Conservation (phyloP, 2,113 vertebrate species). For the Trogon surrucura region DNA sequence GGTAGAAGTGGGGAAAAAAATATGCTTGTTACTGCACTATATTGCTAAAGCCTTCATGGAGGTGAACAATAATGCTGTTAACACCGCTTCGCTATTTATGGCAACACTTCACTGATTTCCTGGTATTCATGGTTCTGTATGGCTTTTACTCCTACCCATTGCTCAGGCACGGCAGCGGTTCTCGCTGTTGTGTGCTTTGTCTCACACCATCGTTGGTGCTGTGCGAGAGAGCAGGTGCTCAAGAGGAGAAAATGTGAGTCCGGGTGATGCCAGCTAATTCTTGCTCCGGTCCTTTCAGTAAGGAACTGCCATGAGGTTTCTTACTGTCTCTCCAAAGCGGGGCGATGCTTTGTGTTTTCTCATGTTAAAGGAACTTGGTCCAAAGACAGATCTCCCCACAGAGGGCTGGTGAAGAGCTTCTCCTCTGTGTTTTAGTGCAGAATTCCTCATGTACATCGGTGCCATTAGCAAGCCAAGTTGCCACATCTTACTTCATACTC, state of each 20-base stretch:
- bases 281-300: neutral
- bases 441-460: neutral
- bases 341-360: neutral
- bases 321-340: neutral
- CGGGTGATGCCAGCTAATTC: neutral
- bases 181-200: neutral
- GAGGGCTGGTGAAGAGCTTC: neutral
- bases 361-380: neutral
- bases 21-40: neutral
- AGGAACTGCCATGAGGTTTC: neutral
- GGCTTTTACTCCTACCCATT: neutral
- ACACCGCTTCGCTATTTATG: neutral
- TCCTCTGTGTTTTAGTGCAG: neutral
- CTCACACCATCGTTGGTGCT: neutral
- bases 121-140: neutral
- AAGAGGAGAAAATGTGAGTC: neutral
- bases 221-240: rapidly evolving
- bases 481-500: neutral
- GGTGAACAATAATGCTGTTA: slow-evolving; percentile 9
- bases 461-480: neutral
- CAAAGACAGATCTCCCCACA: neutral
- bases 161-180: neutral
- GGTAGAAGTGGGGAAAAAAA: neutral
- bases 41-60: neutral
- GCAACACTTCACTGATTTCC: neutral